Percentiles rank a stretch among this genome's conserved stretches.
phyloP scores from a whole-genome alignment of 2,797 vertebrate species.

The Kryptolebias ocellatus region DNA sequence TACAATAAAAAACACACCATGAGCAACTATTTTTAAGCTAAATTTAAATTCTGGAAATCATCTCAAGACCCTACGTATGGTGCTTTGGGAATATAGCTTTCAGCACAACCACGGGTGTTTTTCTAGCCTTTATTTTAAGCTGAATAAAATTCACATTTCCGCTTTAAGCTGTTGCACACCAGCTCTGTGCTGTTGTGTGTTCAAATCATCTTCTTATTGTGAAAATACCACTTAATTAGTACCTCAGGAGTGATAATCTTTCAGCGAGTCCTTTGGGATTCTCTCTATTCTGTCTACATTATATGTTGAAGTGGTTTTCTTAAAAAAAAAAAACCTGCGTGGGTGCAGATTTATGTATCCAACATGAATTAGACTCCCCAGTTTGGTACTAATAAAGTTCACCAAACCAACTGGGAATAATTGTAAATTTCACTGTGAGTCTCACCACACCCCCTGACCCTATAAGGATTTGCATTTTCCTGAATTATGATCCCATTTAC shows the following conservation, averaged over 20 bases:
- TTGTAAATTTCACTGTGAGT: conserved; percentile 42
- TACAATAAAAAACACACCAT: no score
- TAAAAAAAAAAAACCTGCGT: not conserved
- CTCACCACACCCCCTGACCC: conserved; percentile 8
- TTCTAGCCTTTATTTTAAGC: not conserved
- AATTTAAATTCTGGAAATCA: no score
- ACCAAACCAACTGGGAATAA: conserved; percentile 43
- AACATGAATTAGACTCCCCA: conserved; percentile 15
- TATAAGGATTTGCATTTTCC: conserved; percentile 18
- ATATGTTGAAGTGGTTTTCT: not conserved
- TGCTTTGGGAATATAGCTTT: no score
- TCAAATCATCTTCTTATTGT: conserved; percentile 4
- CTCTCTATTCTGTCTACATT: not conserved
- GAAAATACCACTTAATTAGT: conserved; percentile 40
- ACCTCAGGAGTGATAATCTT: conserved; percentile 23
- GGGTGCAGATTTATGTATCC: not conserved
- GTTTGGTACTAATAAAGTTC: conserved; percentile 46
- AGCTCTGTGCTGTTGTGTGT: not conserved
- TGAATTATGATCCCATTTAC: conserved; percentile 22
- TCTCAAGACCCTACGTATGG: no score
- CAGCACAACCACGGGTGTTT: no score
- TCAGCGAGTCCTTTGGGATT: conserved; percentile 25
- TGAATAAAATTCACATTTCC: not conserved
- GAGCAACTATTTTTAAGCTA: no score
- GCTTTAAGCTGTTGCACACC: not conserved